Evolutionary conservation across 2,113 vertebrate species (phyloP).

Genomic region (Myrmecophaga tridactyla): DNA sequence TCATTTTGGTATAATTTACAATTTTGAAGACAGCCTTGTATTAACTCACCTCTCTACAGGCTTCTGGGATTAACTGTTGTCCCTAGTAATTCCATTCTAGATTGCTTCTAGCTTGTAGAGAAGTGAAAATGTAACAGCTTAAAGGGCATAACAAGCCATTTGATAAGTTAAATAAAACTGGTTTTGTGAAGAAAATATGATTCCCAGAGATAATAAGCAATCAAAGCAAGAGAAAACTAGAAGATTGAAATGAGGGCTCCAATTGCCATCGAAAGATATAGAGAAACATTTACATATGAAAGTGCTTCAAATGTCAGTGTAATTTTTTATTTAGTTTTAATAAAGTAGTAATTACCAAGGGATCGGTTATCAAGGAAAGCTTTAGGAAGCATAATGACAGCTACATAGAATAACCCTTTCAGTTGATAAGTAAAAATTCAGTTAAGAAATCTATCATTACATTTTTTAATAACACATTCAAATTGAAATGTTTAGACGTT

Average conservation of each 20-base stretch:
- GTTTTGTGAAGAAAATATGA: not conserved
- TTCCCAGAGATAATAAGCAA: not conserved
- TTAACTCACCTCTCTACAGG: not conserved
- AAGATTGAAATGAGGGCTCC: not conserved
- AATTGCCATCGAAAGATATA: not conserved
- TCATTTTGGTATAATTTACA: not conserved
- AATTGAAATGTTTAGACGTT: slow-evolving; percentile 50
- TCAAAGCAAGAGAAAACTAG: not conserved
- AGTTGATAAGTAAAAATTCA: slow-evolving; percentile 11
- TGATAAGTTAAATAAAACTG: not conserved
- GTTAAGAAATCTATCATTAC: not conserved
- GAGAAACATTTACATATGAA: not conserved
- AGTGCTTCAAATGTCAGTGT: not conserved
- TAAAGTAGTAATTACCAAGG: not conserved
- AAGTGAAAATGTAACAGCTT: not conserved
- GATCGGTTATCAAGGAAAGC: not conserved
- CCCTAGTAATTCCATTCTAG: not conserved
- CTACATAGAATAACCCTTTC: slow-evolving; percentile 22
- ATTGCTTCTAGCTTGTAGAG: not conserved
- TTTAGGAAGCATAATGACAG: slow-evolving; percentile 28
- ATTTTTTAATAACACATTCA: slow-evolving; percentile 36
- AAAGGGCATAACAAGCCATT: not conserved
- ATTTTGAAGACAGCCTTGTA: not conserved
- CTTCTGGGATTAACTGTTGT: not conserved
- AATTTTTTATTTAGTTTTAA: slow-evolving; percentile 42